Percentiles rank a stretch among this genome's conserved stretches.
Evolutionary conservation across 2,113 vertebrate species (phyloP).

Genomic region (Ctenodactylus gundi): DNA sequence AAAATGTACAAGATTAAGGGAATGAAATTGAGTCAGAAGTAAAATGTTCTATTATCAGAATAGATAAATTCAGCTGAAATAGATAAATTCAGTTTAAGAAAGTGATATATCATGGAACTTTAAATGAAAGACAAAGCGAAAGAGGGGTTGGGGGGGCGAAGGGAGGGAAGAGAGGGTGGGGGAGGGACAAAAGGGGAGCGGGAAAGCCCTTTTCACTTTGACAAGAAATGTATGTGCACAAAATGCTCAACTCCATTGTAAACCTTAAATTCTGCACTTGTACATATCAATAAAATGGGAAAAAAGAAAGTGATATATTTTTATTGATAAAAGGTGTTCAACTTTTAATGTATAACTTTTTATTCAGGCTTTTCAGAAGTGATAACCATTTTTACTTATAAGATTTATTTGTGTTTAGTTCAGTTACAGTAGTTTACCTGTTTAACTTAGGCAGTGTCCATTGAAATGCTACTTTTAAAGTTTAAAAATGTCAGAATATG

Average conservation of each 20-base stretch:
- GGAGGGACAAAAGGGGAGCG: too few species aligned
- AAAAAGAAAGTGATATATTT: too few species aligned
- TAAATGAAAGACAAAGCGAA: too few species aligned
- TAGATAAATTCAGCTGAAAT: neutral
- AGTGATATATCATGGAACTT: too few species aligned
- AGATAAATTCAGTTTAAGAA: neutral
- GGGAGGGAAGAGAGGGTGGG: too few species aligned
- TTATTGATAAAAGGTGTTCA: conserved; percentile 45
- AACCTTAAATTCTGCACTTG: too few species aligned
- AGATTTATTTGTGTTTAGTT: neutral
- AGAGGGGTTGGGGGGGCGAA: too few species aligned
- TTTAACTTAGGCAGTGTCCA: conserved; percentile 3
- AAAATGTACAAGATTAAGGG: conserved; percentile 29
- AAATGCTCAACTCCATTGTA: too few species aligned
- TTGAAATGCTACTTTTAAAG: conserved; percentile 33
- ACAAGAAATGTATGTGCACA: too few species aligned
- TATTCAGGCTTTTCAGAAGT: conserved; percentile 30
- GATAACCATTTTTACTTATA: neutral
- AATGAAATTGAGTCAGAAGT: conserved; percentile 48
- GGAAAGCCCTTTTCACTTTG: too few species aligned
- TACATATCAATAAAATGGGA: too few species aligned
- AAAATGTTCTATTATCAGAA: conserved; percentile 34
- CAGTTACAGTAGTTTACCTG: neutral
- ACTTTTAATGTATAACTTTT: conserved; percentile 10
- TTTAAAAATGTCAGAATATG: conserved; percentile 17